Conservation (phyloP, 2,888 invertebrate genomes). For the Dryobota labecula region DNA sequence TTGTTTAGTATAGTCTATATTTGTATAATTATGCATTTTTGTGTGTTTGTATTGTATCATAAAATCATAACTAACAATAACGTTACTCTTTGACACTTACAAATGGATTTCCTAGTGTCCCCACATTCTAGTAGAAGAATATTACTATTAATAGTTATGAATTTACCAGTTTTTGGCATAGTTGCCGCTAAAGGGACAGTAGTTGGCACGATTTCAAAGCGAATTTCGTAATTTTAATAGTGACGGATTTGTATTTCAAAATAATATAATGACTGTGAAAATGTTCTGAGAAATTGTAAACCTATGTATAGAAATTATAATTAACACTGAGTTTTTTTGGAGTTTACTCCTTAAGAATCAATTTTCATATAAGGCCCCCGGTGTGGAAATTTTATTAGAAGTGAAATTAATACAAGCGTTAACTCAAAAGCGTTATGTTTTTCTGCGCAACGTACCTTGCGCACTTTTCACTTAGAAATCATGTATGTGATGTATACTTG, state of each 20-base stretch:
- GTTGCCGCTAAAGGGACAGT: constrained; percentile 60
- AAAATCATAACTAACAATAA: constrained; percentile 61
- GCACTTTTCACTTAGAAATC: no score
- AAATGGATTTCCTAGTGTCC: constrained; percentile 56
- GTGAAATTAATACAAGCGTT: no score
- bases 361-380: no score
- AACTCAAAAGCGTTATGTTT: no score
- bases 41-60: constrained; percentile 60
- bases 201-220: constrained; percentile 64
- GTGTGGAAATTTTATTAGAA: no score
- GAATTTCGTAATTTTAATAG: constrained; percentile 58
- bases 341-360: no score
- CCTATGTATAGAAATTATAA: constrained; percentile 55
- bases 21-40: constrained; percentile 63
- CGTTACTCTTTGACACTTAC: constrained; percentile 58
- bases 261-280: constrained; percentile 72
- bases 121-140: constrained; percentile 46
- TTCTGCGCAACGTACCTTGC: no score
- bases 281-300: constrained; percentile 60
- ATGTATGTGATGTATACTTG: no score
- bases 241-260: constrained; percentile 49
- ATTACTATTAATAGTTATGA: constrained; percentile 72
- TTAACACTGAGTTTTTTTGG: constrained; percentile 34
- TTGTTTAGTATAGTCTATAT: constrained; percentile 67
- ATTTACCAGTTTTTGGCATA: constrained; percentile 72